Evolutionary conservation across 2,797 vertebrate species (phyloP).

Genomic region (Enoplosus armatus): DNA sequence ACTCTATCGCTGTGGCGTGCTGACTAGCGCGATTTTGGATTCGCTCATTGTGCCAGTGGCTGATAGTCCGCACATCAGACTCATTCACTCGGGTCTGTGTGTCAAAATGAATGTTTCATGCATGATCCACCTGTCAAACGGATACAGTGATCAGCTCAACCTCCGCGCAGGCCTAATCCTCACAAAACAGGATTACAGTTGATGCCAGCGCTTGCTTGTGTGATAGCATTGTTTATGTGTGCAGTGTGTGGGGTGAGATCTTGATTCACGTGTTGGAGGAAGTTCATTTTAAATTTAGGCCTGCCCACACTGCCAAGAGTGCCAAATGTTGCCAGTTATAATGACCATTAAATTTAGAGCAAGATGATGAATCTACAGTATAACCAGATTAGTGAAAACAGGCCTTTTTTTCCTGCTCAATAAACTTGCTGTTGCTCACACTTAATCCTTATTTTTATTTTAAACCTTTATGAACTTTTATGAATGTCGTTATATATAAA

Average conservation of each 20-base stretch:
- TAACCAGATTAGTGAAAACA: conserved; percentile 40
- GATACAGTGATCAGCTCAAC: conserved; percentile 70
- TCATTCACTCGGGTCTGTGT: conserved; percentile 50
- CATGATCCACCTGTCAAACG: conserved; percentile 73
- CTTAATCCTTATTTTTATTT: conserved; percentile 12
- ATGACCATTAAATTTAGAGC: conserved; percentile 25
- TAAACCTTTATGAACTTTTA: conserved; percentile 2
- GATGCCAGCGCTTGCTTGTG: conserved; percentile 50
- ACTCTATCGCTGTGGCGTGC: conserved; percentile 38
- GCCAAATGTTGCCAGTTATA: conserved; percentile 3
- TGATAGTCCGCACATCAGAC: conserved; percentile 39
- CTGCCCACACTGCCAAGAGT: conserved; percentile 16
- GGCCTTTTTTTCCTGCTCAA: conserved; percentile 3
- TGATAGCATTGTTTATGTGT: conserved; percentile 66
- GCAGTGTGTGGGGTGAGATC: conserved; percentile 56
- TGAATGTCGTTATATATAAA: neutral
- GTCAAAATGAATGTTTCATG: conserved; percentile 70
- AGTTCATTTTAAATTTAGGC: conserved; percentile 56
- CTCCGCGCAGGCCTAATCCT: conserved; percentile 67
- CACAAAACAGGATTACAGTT: conserved; percentile 68
- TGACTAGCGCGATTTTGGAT: conserved; percentile 42
- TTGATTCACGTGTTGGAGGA: conserved; percentile 57
- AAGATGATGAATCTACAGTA: conserved; percentile 11
- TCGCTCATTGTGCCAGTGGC: conserved; percentile 48
- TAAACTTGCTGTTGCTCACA: conserved; percentile 35